These are phyloP conservation scores for Phallusia fumigata DNA, from an alignment of 23 tunicate genomes.

Conservation along the genomic window DNA sequence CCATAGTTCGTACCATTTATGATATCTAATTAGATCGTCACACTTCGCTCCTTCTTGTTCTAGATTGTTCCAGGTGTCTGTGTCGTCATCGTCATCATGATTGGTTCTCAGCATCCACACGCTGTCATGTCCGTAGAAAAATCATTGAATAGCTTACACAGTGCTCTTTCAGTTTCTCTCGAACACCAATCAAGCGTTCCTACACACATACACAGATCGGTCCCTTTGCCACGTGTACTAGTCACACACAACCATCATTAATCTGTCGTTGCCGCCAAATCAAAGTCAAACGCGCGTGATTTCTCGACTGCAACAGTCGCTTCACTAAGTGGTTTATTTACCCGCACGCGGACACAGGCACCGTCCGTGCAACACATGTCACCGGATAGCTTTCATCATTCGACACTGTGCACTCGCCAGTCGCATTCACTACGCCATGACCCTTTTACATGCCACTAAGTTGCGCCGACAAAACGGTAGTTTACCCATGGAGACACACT, in stretches of 20 bases:
- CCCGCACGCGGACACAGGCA: not conserved
- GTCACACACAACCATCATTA: not conserved
- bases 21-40: not conserved
- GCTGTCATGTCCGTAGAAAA: constrained; percentile 10
- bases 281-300: not conserved
- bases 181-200: not conserved
- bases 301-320: not conserved
- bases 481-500: too few species aligned
- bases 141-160: not conserved
- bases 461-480: too few species aligned
- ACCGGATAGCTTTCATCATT: not conserved
- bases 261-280: not conserved
- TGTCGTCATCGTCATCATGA: constrained; percentile 13
- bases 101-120: not conserved
- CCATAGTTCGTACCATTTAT: not conserved
- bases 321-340: not conserved
- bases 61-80: constrained; percentile 15
- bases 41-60: not conserved
- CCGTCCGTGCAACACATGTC: not conserved
- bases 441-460: not conserved
- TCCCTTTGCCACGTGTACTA: not conserved
- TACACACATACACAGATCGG: not conserved
- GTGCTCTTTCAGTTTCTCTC: not conserved
- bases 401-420: not conserved
- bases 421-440: not conserved